Base-by-base conservation (phyloP, 1,140 invertebrate genomes). In the Conus ventricosus region DNA sequence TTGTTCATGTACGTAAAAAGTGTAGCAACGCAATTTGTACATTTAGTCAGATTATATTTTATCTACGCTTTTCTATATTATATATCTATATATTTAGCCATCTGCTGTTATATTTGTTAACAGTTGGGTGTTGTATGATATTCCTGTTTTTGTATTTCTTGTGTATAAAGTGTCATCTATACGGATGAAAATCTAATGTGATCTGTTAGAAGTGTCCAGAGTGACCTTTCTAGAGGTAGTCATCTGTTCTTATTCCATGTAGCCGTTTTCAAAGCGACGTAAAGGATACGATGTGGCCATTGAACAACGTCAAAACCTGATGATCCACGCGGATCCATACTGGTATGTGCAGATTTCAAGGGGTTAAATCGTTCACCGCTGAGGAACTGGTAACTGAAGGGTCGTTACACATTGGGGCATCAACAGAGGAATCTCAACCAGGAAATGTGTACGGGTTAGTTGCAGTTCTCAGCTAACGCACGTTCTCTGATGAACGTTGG, bases 1-100 rank as follows among this genome's bases (percentile, higher is more conserved):
- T 84, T 54, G 82, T 27, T n/a, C 25, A 63, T 27, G 8, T 63
- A 63, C 20, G 11, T 63, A 63, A 54, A 39, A 54, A 17, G 20
- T 55, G 82, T 63, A 60, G 82, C 82, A 63, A 84, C 55, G 53
- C 20, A 84, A 84, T 84, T 17, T 63, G 20, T 81, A 25, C 25
- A 81, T 51, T 81, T 39, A 81, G 80, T 23, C 27, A 81, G 80
- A 81, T 6, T n/a, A 83, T 83, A 84, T 84, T 57, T 84, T 84
- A 57, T 84, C 57, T 84, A 84, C 82, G 57, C 10, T 63, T 55
- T 81, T 20, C 39, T 54, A 15, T 6, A 5, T 5, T 81, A 54
- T 81, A 53, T 54, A 17, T 54, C 11, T 81, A 53, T 23, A 10
- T 81, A 51, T 81, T 53, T 23, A 23, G 27, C 20, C 25, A 10